Base-by-base conservation (phyloP, 2,797 vertebrate genomes). In the Prunella strophiata region DNA sequence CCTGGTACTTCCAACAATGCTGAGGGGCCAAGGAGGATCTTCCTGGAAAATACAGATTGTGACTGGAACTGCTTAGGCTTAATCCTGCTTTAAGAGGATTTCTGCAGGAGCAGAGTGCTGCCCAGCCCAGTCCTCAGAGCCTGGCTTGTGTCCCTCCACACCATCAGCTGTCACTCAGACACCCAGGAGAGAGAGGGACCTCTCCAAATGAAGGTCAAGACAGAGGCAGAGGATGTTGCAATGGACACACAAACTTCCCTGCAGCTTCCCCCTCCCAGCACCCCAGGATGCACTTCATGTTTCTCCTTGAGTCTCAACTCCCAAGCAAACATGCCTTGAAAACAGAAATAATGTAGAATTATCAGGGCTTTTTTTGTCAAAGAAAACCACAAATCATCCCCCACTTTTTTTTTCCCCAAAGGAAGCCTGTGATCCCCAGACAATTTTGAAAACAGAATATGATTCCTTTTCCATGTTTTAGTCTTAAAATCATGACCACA, bases 61-160 rank as follows among this genome's bases (percentile, higher is more conserved):
- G 8, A 14, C 47, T 65, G 42, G 22, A 81, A 75, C 11, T 61
- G 29, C 6, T 45, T n/a, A 8, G 47, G 43, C 12, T 79, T 40
- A 61, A 61, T 13, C 10, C 18, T 65, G 2, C 65, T 84, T 40
- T 32, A 48, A 51, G 11, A 67, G 52, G 40, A 77, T 77, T 67
- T 25, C 32, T 4, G 2, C 47, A 59, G 0, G 13, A 77, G 30
- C 23, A 20, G 54, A 77, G 40, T 0, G 1, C 13, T 40, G 22
- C 61, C 32, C 30, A 34, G 45, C 13, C 23, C 18, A 43, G 26
- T 7, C 7, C 1, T 3, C 45, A 71, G 74, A 22, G 25, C 61
- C 20, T 21, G 38, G 5, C 16, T 47, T 3, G 1, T 4, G 11
- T 67, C 10, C 3, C 36, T 40, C 19, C 2, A 9, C 14, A 36